Evolutionary conservation across 30 jellyfish, hydroid and myxozoan genomes (phyloP).

Genomic region (Catostylus mosaicus): DNA sequence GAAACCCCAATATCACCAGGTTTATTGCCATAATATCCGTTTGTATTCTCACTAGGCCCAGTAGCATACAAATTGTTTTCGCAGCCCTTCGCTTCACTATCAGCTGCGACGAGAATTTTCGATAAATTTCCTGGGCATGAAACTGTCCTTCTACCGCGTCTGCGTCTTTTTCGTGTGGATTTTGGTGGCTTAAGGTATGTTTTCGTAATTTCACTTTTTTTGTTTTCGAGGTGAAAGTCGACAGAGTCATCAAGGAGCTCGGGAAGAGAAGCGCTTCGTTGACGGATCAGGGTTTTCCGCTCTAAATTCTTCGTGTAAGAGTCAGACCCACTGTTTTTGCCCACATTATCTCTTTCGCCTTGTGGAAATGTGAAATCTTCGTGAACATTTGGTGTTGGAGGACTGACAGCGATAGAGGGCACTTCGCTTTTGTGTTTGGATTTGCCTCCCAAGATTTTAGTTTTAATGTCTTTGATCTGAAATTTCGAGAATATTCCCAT

Average conservation of each 20-base stretch:
- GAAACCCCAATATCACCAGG: conserved; percentile 2
- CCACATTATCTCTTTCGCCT: conserved; percentile 3
- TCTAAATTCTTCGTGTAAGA: too few species aligned
- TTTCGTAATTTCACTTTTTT: not conserved
- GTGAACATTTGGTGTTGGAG: conserved; percentile 61
- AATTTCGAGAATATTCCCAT: conserved; percentile 75
- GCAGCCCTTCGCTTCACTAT: conserved; percentile 2
- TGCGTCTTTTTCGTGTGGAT: conserved; percentile 35
- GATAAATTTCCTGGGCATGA: conserved; percentile 59
- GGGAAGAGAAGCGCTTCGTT: conserved; percentile 62
- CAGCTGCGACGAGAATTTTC: not conserved
- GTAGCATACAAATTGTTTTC: not conserved
- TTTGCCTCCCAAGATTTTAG: conserved; percentile 69
- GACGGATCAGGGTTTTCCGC: conserved; percentile 21
- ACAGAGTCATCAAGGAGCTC: conserved; percentile 15
- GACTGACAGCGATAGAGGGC: conserved; percentile 69
- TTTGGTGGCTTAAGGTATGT: conserved; percentile 49
- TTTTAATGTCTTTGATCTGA: conserved; percentile 62
- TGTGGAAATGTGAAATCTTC: conserved; percentile 51
- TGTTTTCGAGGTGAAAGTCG: not conserved
- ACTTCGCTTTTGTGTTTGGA: conserved; percentile 57
- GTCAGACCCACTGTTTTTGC: not conserved
- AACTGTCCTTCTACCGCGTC: conserved; percentile 12
- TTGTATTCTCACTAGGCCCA: conserved; percentile 24
- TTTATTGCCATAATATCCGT: conserved; percentile 14